Base-by-base conservation (phyloP, 2,888 invertebrate species). In the Hyppa rectilinea region DNA sequence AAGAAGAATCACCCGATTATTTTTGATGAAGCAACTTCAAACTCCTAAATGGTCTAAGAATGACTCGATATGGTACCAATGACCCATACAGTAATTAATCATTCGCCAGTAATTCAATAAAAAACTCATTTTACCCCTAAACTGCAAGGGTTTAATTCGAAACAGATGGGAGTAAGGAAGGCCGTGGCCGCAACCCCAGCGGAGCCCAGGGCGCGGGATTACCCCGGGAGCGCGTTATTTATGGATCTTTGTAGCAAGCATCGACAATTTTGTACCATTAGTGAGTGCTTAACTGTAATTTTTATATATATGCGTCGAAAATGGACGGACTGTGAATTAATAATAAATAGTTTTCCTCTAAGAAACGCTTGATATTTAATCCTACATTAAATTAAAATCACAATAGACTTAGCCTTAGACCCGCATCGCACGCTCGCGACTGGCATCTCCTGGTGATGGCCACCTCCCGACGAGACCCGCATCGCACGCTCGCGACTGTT, bases 91-190 rank as follows among this genome's bases (percentile, higher is more conserved):
- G 61, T 74, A 53, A 80, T 74, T 73, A 80, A 71, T 80, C 74
- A 74, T 75, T 74, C 52, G 53, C 70, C 62, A 69, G 68, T 81
- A 74, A 78, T 78, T 55, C 59, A 78, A 80, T 81, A 78, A 78
- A 81, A 81, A 74, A 66, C 78, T 78, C 65, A 65, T 80, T 74
- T 78, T 43, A 49, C 61, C 53, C 68, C 59, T 59, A 49, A 78
- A 65, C 62, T 81, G 74, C 63, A 81, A 73, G 62, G 70, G 71
- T 71, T 80, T 70, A 70, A 77, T 65, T 74, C 43, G 47, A 65
- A 78, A 78, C 78, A 80, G 78, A 78, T 81, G 74, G 70, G 49
- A 50, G 63, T 29, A 55, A 80, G 70, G 64, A 50, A 60, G 60
- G 40, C 62, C 38, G 55, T 40, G 58, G 78, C 52, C 79, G 65